phyloP scores from a whole-genome alignment of 2,113 vertebrate genomes.

The Petromus typicus region DNA sequence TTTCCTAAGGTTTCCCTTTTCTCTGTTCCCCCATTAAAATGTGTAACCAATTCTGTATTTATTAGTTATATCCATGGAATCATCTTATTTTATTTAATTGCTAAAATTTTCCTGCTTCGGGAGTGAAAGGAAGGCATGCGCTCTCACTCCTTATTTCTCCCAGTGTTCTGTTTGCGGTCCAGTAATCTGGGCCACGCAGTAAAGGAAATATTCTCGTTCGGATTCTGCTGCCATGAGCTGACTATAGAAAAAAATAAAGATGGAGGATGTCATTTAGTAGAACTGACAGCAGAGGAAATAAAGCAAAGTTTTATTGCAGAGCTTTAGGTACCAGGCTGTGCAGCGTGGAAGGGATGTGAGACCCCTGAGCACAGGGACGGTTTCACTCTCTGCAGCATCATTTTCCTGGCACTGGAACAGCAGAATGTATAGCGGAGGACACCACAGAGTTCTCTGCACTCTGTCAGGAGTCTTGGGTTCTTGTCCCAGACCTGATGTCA shows the following conservation, averaged over 20 bases:
- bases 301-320: background rate
- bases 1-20: background rate
- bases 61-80: background rate
- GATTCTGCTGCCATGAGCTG: background rate
- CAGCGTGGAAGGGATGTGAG: background rate
- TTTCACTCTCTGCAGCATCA: fast-evolving
- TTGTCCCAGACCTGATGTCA: background rate
- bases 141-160: background rate
- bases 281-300: background rate
- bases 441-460: background rate
- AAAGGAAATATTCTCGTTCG: background rate
- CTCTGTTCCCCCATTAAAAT: background rate
- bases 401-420: background rate
- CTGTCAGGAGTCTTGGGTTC: background rate
- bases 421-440: background rate
- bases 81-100: background rate
- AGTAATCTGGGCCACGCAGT: background rate
- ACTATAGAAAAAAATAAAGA: background rate
- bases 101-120: background rate
- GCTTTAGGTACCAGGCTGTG: background rate
- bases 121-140: background rate
- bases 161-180: background rate
- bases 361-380: too few relatives aligned
- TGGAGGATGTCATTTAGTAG: background rate
- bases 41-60: background rate